Percentiles rank a stretch among this genome's conserved stretches.
Evolutionary conservation across 2,113 vertebrate genomes (phyloP).

Genomic region (Macheiramphus alcinus): DNA sequence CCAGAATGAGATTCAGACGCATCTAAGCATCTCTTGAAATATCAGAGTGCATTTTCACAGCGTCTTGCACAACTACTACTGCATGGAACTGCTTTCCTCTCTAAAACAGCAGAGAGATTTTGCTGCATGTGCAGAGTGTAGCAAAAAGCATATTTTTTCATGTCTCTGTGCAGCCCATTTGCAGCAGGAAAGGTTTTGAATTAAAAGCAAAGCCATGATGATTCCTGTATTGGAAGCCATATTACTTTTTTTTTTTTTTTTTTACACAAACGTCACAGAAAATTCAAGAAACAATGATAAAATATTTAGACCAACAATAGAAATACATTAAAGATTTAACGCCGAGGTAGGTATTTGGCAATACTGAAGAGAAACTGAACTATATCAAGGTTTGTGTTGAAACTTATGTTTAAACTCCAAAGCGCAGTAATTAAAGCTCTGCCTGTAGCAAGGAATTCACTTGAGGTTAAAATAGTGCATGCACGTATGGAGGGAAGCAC

Average conservation of each 20-base stretch:
- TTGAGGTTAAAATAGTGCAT: conserved; percentile 63
- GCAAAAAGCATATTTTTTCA: background rate
- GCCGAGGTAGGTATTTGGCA: conserved; percentile 41
- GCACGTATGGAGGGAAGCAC: conserved; percentile 27
- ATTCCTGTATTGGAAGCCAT: background rate
- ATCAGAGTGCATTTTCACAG: background rate
- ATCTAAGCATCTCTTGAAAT: background rate
- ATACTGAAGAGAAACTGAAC: conserved; percentile 60
- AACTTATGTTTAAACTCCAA: conserved; percentile 58
- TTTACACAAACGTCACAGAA: background rate
- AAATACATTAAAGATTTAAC: conserved; percentile 62
- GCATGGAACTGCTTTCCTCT: background rate
- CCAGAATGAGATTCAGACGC: background rate
- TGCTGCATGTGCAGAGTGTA: background rate
- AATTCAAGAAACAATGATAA: background rate
- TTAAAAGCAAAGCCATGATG: background rate
- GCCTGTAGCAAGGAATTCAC: conserved; percentile 72
- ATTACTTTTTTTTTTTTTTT: background rate
- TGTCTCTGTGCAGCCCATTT: background rate
- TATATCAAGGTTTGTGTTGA: conserved; percentile 54
- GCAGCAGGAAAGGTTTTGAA: background rate
- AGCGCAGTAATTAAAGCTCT: conserved; percentile 71
- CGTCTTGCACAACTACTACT: background rate
- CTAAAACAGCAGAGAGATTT: background rate
- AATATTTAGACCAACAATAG: conserved; percentile 32